These are phyloP conservation scores for Panzeria rudis DNA, from an alignment of 2,888 invertebrate genomes.

Conservation along the genomic window DNA sequence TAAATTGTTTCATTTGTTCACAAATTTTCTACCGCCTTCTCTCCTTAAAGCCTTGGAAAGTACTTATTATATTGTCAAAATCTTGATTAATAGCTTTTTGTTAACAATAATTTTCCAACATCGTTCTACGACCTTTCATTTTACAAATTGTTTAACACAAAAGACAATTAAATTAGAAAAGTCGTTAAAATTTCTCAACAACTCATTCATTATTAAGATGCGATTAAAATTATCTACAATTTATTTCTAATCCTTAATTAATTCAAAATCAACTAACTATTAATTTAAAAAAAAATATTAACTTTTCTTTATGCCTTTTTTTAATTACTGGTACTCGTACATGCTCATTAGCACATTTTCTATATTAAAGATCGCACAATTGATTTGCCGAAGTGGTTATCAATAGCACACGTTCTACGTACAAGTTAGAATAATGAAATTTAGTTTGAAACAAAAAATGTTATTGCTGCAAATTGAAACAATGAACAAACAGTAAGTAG, in stretches of 20 bases:
- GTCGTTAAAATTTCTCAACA: conserved; percentile 28
- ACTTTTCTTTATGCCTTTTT: conserved; percentile 34
- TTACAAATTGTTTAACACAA: background rate
- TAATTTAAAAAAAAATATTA: conserved; percentile 4
- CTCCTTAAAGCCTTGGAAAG: background rate
- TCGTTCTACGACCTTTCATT: conserved; percentile 14
- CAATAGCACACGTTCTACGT: background rate
- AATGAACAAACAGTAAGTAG: conserved; percentile 29
- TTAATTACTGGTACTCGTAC: conserved; percentile 27
- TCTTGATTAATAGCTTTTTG: conserved; percentile 1
- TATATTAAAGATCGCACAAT: conserved; percentile 46
- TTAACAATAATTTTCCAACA: background rate
- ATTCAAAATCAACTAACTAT: conserved; percentile 27
- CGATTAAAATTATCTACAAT: conserved; percentile 20
- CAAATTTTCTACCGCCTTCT: background rate
- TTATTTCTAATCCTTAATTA: conserved; percentile 32
- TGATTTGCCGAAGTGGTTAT: conserved; percentile 4
- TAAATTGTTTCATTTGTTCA: background rate
- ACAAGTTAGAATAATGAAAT: conserved; percentile 9
- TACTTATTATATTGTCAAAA: conserved; percentile 6
- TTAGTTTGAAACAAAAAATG: conserved; percentile 14
- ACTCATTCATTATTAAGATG: conserved; percentile 32
- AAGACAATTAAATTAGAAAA: conserved; percentile 25
- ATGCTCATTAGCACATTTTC: conserved; percentile 40
- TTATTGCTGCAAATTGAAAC: conserved; percentile 2